A percentile compares a stretch with the other conserved stretches of the same genome.
phyloP scores from a whole-genome alignment of 2,888 invertebrate species.

The Onthophagus sagittarius region DNA sequence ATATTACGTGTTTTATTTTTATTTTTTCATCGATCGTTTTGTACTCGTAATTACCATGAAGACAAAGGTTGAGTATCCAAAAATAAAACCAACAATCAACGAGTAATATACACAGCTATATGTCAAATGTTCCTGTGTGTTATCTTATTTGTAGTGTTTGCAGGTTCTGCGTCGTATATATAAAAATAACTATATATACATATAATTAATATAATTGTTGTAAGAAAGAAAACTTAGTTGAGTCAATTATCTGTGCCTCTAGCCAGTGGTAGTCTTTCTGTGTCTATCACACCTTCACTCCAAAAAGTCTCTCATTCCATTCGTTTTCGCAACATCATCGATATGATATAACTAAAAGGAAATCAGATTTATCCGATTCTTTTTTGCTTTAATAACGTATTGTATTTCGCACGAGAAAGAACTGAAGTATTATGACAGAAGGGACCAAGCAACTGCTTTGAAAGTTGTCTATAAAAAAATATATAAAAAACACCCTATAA shows the following conservation, averaged over 20 bases:
- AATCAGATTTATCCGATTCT: not conserved
- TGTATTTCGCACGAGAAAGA: not conserved
- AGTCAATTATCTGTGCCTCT: conserved; percentile 63
- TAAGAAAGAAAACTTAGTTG: conserved; percentile 53
- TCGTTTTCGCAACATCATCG: conserved; percentile 13
- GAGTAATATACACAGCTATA: conserved; percentile 23
- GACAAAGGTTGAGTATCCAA: conserved; percentile 6
- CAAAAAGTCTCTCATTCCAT: conserved; percentile 24
- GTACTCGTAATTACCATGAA: not conserved
- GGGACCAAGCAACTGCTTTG: not conserved
- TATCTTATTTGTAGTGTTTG: conserved; percentile 45
- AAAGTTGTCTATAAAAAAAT: not conserved
- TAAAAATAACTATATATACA: conserved; percentile 30
- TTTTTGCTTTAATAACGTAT: not conserved
- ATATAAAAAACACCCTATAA: not conserved
- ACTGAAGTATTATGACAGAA: not conserved
- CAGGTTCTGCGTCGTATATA: conserved; percentile 41
- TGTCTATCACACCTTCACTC: conserved; percentile 45
- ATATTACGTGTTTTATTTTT: not conserved
- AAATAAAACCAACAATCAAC: conserved; percentile 5
- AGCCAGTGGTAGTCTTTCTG: conserved; percentile 49
- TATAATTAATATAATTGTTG: conserved; percentile 40
- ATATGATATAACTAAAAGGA: not conserved
- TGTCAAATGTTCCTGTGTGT: conserved; percentile 43
- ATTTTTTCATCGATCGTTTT: not conserved